These are phyloP conservation scores for Hippocampus comes DNA, from an alignment of 2,113 vertebrate species.

Conservation along the genomic window DNA sequence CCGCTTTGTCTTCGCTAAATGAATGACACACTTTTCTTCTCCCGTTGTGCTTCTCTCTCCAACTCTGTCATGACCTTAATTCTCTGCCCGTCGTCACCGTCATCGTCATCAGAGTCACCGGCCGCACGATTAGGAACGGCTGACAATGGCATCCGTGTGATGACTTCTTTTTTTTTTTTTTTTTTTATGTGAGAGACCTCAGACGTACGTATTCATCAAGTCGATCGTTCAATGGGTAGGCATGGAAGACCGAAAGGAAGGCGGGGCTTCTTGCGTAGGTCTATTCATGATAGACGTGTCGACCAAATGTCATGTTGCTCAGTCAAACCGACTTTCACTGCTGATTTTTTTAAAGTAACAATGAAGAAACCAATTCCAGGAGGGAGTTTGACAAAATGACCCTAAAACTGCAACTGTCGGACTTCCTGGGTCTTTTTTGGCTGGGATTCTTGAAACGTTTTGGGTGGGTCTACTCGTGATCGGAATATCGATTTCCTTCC, in stretches of 20 bases:
- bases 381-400: no score
- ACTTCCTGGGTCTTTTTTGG: background rate
- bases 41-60: background rate
- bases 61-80: background rate
- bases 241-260: no score
- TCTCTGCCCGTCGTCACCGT: background rate
- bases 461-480: no score
- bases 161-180: no score
- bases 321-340: no score
- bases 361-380: no score
- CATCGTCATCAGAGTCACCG: background rate
- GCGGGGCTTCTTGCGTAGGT: background rate
- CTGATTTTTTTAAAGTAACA: no score
- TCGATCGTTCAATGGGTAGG: no score
- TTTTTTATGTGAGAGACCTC: no score
- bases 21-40: conserved; percentile 6
- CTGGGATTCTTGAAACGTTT: background rate
- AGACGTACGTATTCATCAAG: no score
- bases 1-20: conserved; percentile 20
- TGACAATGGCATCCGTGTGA: background rate
- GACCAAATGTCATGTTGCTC: no score
- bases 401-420: background rate
- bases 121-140: background rate
- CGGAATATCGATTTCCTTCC: no score
- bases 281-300: background rate